These are phyloP conservation scores for Cassiopea xamachana DNA, from an alignment of 30 jellyfish, hydroid and myxozoan genomes.

Conservation along the genomic window DNA sequence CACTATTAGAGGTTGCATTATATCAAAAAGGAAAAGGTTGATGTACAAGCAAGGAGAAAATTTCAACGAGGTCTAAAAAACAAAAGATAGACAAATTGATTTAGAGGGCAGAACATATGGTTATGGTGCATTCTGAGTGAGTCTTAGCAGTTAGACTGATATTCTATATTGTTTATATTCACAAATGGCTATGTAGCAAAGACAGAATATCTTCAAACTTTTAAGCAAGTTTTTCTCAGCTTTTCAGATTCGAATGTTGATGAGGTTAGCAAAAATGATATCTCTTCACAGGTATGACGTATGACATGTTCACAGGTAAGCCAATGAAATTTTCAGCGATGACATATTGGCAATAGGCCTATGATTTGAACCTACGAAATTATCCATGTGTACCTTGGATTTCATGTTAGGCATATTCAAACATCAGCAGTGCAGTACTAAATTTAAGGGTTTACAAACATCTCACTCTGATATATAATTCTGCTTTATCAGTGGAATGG, in stretches of 20 bases:
- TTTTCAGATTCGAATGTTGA: neutral
- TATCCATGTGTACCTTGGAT: neutral
- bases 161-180: neutral
- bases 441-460: too few relatives aligned
- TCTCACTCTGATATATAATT: too few relatives aligned
- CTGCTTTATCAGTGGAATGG: too few relatives aligned
- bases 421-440: too few relatives aligned
- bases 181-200: neutral
- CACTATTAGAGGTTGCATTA: conserved; percentile 22
- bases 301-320: neutral
- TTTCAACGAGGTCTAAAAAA: conserved; percentile 19
- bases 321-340: neutral
- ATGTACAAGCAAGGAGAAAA: conserved; percentile 22
- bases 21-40: conserved; percentile 12
- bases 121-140: neutral
- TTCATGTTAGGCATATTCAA: neutral
- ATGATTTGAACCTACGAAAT: neutral
- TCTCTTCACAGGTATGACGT: neutral
- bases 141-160: neutral
- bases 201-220: neutral
- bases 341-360: neutral
- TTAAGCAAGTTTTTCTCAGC: neutral
- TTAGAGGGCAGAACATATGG: neutral
- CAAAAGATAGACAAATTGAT: neutral
- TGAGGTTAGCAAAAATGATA: neutral